A percentile compares a stretch with the other conserved stretches of the same genome.
Evolutionary conservation across 2,888 invertebrate genomes (phyloP).

Genomic region (Noctua comes): DNA sequence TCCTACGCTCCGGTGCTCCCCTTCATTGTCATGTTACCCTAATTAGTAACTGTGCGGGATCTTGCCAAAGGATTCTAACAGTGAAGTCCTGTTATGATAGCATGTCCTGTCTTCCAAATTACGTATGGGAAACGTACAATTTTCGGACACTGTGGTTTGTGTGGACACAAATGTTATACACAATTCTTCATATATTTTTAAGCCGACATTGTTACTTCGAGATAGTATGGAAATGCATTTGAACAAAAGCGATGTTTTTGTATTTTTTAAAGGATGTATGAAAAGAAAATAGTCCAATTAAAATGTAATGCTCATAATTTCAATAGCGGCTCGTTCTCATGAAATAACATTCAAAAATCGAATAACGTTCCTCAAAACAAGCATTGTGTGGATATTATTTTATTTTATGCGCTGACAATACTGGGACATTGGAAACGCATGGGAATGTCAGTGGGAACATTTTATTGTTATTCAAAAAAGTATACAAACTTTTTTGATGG

Average conservation of each 20-base stretch:
- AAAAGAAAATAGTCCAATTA: conserved; percentile 57
- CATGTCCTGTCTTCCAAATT: conserved; percentile 43
- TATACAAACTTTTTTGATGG: conserved; percentile 55
- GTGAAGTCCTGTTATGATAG: conserved; percentile 56
- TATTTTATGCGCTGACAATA: conserved; percentile 68
- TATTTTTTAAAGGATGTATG: not conserved
- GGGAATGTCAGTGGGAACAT: conserved; percentile 63
- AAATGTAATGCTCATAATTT: conserved; percentile 44
- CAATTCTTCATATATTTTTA: conserved; percentile 9
- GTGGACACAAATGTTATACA: conserved; percentile 1
- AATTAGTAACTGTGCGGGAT: conserved; percentile 39
- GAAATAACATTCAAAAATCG: conserved; percentile 61
- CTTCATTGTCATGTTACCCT: conserved; percentile 37
- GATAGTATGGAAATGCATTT: conserved; percentile 4
- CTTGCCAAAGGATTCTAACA: conserved; percentile 47
- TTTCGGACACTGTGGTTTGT: conserved; percentile 30
- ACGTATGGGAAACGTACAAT: conserved; percentile 31
- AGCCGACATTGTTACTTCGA: not conserved
- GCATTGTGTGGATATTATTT: conserved; percentile 66
- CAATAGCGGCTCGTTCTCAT: conserved; percentile 61
- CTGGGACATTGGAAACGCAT: conserved; percentile 67
- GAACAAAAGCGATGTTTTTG: conserved; percentile 1
- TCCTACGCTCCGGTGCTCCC: conserved; percentile 33
- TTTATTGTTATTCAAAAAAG: conserved; percentile 60
- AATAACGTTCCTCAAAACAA: conserved; percentile 64